Conservation (phyloP, 30 jellyfish, hydroid and myxozoan species). For the Aurelia sp. region DNA sequence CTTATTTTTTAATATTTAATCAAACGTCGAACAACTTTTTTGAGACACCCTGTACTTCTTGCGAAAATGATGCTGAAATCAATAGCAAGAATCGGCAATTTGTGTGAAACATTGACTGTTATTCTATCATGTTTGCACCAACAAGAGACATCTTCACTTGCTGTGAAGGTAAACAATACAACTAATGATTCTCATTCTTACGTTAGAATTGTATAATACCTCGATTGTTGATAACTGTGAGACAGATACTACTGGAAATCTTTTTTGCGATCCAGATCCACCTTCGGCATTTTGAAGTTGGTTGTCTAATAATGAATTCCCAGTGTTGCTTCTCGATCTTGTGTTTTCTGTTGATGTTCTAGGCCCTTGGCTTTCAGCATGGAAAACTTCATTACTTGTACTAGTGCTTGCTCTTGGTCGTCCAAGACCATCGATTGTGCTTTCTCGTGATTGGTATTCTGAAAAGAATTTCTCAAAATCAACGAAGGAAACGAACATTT, state of each 20-base stretch:
- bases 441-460: conserved; percentile 56
- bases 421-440: conserved; percentile 49
- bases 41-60: too few species aligned
- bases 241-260: conserved; percentile 47
- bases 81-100: too few species aligned
- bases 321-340: conserved; percentile 11
- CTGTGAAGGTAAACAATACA: background rate
- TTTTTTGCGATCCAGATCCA: background rate
- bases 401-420: conserved; percentile 26
- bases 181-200: background rate
- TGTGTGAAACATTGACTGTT: too few species aligned
- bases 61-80: too few species aligned
- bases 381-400: conserved; percentile 20
- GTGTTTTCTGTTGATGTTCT: background rate
- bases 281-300: background rate
- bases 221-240: conserved; percentile 52
- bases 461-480: background rate
- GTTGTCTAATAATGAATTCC: background rate
- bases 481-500: too few species aligned
- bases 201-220: background rate
- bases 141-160: background rate
- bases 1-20: too few species aligned
- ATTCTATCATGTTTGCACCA: too few species aligned
- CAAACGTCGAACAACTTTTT: too few species aligned
- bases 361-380: conserved; percentile 16